phyloP scores from a whole-genome alignment of 2,888 invertebrate species.

The Panopea generosa region DNA sequence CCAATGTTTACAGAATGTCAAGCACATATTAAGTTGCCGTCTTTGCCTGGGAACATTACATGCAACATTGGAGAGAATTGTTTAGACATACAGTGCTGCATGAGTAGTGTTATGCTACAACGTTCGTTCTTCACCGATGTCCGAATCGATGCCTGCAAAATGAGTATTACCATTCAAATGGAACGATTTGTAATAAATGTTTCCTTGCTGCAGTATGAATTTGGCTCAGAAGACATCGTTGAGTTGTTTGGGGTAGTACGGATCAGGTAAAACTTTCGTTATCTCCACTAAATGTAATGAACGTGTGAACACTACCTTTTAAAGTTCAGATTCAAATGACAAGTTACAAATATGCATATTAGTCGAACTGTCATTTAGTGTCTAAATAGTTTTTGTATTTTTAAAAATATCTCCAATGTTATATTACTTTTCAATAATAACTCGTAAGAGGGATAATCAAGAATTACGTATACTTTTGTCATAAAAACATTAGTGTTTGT shows the following conservation, averaged over 20 bases:
- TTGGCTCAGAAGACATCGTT: slow-evolving; percentile 8
- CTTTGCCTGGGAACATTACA: not conserved
- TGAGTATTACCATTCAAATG: slow-evolving; percentile 23
- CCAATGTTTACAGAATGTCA: too few relatives aligned
- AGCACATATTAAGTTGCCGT: not conserved
- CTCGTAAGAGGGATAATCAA: too few relatives aligned
- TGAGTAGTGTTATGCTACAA: not conserved
- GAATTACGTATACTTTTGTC: too few relatives aligned
- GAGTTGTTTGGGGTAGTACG: slow-evolving; percentile 13
- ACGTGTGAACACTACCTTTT: too few relatives aligned
- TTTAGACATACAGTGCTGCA: slow-evolving; percentile 13
- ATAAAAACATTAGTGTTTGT: too few relatives aligned
- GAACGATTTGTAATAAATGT: slow-evolving; percentile 29
- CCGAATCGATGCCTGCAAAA: slow-evolving; percentile 35
- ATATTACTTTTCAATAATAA: too few relatives aligned
- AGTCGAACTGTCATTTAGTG: too few relatives aligned
- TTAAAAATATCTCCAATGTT: too few relatives aligned
- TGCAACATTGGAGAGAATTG: slow-evolving; percentile 8
- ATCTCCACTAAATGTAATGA: not conserved
- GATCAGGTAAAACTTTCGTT: slow-evolving; percentile 16
- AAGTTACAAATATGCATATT: too few relatives aligned
- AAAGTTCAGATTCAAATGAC: too few relatives aligned
- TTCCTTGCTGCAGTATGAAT: slow-evolving; percentile 15
- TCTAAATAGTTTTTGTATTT: too few relatives aligned
- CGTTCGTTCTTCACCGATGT: slow-evolving; percentile 11